phyloP scores from a whole-genome alignment of 1,140 invertebrate genomes.

The Halesus radiatus region DNA sequence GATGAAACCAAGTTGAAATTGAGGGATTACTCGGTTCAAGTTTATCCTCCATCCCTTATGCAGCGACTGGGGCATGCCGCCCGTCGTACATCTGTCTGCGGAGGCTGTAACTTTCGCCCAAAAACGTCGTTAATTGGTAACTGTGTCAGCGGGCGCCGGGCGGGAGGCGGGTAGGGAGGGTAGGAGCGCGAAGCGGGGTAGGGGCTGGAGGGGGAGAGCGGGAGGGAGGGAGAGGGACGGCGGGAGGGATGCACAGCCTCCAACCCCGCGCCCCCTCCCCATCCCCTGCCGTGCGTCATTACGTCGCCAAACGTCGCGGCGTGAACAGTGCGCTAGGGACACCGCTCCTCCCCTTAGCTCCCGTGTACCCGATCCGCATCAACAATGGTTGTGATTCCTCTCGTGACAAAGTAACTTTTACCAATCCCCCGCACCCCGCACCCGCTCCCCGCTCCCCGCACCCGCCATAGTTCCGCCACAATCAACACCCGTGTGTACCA shows the following conservation, averaged over 20 bases:
- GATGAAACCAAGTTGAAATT: background rate
- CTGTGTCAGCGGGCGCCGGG: conserved; percentile 49
- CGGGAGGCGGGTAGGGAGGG: conserved; percentile 15
- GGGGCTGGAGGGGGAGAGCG: conserved; percentile 11
- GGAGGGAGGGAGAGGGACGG: background rate
- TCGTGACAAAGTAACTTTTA: conserved; percentile 44
- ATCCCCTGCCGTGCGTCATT: conserved; percentile 48
- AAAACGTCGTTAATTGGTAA: conserved; percentile 56
- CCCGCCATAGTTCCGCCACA: background rate
- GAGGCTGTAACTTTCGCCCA: conserved; percentile 47
- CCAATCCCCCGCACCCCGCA: background rate
- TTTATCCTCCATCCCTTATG: conserved; percentile 14
- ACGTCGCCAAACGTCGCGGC: conserved; percentile 51
- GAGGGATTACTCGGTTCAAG: conserved; percentile 9
- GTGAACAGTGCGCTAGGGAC: conserved; percentile 46
- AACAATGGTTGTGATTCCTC: conserved; percentile 49
- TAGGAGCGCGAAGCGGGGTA: background rate
- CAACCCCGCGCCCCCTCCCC: conserved; percentile 5
- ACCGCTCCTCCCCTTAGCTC: conserved; percentile 8
- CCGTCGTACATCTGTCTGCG: background rate
- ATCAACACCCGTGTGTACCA: conserved; percentile 5
- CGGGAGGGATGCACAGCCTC: conserved; percentile 24
- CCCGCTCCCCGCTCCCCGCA: background rate
- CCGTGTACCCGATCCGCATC: conserved; percentile 13
- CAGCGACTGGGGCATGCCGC: background rate